These are phyloP conservation scores for Crypturellus undulatus DNA, from an alignment of 2,113 vertebrate genomes.

Conservation along the genomic window DNA sequence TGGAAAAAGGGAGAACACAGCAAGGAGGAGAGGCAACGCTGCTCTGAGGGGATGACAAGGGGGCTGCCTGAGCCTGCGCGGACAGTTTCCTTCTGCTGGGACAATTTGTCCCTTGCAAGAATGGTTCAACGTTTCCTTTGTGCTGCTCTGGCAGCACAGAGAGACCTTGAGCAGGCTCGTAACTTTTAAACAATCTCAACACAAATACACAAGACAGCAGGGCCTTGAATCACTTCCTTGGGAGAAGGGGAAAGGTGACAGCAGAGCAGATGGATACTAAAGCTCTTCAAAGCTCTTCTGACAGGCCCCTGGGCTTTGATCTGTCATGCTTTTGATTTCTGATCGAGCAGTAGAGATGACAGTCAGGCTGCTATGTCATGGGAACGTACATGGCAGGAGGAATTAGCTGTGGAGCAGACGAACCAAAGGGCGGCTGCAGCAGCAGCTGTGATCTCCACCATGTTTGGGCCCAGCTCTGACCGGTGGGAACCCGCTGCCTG, in stretches of 20 bases:
- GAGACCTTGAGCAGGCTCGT: not conserved
- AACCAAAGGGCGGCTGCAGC: not conserved
- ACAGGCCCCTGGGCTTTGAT: not conserved
- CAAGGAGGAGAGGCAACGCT: not conserved
- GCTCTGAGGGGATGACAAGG: not conserved
- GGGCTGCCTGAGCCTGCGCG: not conserved
- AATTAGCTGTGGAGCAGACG: conserved; percentile 6
- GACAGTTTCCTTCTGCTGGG: not conserved
- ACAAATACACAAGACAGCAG: not conserved
- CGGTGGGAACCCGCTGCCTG: not conserved
- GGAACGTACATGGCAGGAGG: not conserved
- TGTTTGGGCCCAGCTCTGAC: not conserved
- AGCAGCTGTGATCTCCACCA: conserved; percentile 1
- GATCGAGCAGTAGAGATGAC: not conserved
- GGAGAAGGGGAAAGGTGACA: conserved; percentile 31
- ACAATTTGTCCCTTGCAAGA: not conserved
- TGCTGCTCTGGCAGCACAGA: not conserved
- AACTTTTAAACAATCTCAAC: not conserved
- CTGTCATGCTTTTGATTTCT: conserved; percentile 59
- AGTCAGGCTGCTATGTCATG: conserved; percentile 9
- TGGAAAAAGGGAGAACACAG: not conserved
- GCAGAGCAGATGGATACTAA: not conserved
- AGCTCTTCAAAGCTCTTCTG: conserved; percentile 44
- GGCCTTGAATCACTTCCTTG: not conserved
- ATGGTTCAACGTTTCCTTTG: not conserved